Conservation (phyloP, 1,140 invertebrate genomes). For the Dreissena polymorpha region DNA sequence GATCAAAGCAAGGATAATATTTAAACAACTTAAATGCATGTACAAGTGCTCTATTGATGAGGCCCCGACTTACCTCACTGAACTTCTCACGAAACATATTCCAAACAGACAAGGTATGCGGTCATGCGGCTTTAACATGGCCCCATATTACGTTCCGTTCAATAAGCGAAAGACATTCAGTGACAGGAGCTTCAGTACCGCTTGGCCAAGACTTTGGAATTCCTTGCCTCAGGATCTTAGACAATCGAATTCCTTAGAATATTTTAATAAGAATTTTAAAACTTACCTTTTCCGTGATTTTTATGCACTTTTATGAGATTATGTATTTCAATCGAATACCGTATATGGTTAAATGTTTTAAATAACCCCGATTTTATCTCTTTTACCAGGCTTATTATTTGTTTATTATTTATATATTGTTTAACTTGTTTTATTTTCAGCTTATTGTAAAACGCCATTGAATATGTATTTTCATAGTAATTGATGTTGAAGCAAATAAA, state of each 20-base stretch:
- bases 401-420: no score
- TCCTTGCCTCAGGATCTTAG: background rate
- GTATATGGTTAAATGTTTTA: no score
- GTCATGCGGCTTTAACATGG: background rate
- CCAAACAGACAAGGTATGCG: constrained; percentile 2
- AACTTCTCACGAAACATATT: constrained; percentile 2
- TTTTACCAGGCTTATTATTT: no score
- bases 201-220: constrained; percentile 10
- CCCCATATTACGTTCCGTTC: background rate
- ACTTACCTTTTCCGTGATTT: no score
- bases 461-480: no score
- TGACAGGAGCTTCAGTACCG: constrained; percentile 10
- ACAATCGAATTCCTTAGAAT: background rate
- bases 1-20: constrained; percentile 21
- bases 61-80: constrained; percentile 18
- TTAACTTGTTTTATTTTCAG: no score
- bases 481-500: no score
- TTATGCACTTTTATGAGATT: no score
- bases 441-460: no score
- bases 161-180: constrained; percentile 10
- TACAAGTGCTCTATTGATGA: constrained; percentile 1
- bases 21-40: background rate
- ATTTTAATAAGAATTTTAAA: background rate
- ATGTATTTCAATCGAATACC: no score
- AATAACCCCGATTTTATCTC: no score